Evolutionary conservation across 2,888 invertebrate genomes (phyloP).

Genomic region (Lasioglossum oenotherae): DNA sequence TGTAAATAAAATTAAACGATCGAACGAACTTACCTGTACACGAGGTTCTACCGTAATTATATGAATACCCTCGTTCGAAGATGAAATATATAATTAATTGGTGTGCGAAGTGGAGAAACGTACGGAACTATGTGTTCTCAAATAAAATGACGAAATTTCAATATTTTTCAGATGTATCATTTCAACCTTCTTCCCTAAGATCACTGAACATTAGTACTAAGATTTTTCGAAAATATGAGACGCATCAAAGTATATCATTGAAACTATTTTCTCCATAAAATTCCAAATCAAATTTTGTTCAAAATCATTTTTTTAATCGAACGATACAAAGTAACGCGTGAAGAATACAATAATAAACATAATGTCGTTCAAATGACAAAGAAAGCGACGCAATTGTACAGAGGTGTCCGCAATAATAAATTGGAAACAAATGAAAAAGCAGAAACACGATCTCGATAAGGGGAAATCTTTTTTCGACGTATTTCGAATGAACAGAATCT

Average conservation of each 20-base stretch:
- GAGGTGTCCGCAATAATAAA: background rate
- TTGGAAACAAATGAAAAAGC: background rate
- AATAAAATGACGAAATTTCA: slow-evolving; percentile 1
- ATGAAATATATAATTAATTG: background rate
- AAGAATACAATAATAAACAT: background rate
- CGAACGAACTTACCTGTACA: too few species aligned
- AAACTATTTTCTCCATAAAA: background rate
- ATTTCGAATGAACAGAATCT: background rate
- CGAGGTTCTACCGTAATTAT: too few species aligned
- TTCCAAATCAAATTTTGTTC: background rate
- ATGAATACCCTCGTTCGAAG: too few species aligned
- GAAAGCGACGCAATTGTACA: background rate
- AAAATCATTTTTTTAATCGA: background rate
- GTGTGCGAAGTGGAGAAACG: slow-evolving; percentile 16
- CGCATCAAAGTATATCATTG: background rate
- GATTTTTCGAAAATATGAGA: background rate
- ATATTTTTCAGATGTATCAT: background rate
- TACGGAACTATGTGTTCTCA: background rate
- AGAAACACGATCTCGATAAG: background rate
- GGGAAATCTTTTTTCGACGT: background rate
- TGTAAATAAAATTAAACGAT: too few species aligned
- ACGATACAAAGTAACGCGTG: background rate
- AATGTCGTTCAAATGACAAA: background rate
- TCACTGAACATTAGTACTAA: background rate
- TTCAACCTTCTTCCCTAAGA: background rate